Evolutionary conservation across 2,888 invertebrate species (phyloP).

Genomic region (Drosophila diplacantha): DNA sequence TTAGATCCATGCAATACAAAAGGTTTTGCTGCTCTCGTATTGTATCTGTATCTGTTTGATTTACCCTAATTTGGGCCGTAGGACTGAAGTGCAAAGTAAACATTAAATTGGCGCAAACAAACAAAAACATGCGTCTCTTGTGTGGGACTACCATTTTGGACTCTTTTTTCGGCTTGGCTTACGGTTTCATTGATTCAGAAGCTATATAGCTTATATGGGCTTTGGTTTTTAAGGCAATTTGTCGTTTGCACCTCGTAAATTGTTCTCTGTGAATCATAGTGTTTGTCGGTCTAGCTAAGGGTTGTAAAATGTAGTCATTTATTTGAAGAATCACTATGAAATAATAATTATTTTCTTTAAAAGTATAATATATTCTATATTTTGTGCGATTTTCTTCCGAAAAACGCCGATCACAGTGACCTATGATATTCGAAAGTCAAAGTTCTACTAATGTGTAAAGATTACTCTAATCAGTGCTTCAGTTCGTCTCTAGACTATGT

Average conservation of each 20-base stretch:
- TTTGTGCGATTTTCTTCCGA: no score
- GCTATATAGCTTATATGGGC: conserved; percentile 28
- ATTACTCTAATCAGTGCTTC: neutral
- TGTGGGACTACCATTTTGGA: conserved; percentile 43
- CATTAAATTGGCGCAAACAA: conserved; percentile 70
- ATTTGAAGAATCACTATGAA: neutral
- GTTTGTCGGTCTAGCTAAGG: neutral
- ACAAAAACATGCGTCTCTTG: conserved; percentile 49
- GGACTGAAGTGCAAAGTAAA: conserved; percentile 65
- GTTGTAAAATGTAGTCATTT: neutral
- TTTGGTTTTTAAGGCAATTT: conserved; percentile 29
- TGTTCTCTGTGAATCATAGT: conserved; percentile 9
- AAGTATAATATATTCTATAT: no score
- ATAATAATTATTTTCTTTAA: neutral
- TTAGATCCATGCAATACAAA: conserved; percentile 39
- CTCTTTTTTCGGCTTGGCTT: conserved; percentile 15
- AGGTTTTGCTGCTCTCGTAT: conserved; percentile 28
- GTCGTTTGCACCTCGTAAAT: conserved; percentile 59
- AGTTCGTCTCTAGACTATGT: neutral
- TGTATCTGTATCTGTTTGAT: conserved; percentile 43
- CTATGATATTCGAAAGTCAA: no score
- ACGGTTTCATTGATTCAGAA: conserved; percentile 8
- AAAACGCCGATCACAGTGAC: no score
- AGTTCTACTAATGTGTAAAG: no score
- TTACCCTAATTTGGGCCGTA: conserved; percentile 50